Base-by-base conservation (phyloP, 2,797 vertebrate genomes). In the Heliangelus exortis region DNA sequence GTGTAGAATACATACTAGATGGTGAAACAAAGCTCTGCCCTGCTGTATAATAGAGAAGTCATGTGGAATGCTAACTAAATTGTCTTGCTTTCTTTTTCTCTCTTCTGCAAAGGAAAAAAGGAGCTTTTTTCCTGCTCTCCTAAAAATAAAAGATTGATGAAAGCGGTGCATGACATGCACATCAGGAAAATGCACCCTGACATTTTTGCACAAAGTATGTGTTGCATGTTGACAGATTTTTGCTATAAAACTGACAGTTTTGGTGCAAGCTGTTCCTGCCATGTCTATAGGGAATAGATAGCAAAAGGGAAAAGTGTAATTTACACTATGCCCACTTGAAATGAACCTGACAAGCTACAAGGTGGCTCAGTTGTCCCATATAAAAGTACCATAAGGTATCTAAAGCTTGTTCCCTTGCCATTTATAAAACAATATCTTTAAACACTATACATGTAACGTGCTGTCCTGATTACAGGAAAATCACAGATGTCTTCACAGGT, bases 171-270 rank as follows among this genome's bases (percentile, higher is more conserved):
- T 93, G 95, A 95, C 96, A 92, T 92, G 96, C 68, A 36, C 84
- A 96, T 97, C 96, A 97, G 94, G 92, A 97, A 97, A 97, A 96
- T 96, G 93, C 95, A 97, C 81, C 51, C 74, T 96, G 95, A 96
- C 97, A 95, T 94, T 96, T 97, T 96, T 97, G 90, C 95, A 94
- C 96, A 96, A 95, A 91, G 85, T 95, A 69, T 96, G 89, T 48
- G 16, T 95, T 93, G 94, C 93, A 95, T 73, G 79, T 96, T 97
- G 97, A 97, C 94, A 94, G 95, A 92, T 96, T 97, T 97, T 97
- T 95, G 89, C 93, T 96, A 71, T 94, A 97, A 97, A 97, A 94
- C 87, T 97, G 97, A 97, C 97, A 97, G 96, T 97, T 98, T 97
- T 97, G 96, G 97, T 97, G 89, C 97, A 97, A 97, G 80, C 92